These are phyloP conservation scores for Atta colombica DNA, from an alignment of 1,140 invertebrate genomes.

Conservation along the genomic window DNA sequence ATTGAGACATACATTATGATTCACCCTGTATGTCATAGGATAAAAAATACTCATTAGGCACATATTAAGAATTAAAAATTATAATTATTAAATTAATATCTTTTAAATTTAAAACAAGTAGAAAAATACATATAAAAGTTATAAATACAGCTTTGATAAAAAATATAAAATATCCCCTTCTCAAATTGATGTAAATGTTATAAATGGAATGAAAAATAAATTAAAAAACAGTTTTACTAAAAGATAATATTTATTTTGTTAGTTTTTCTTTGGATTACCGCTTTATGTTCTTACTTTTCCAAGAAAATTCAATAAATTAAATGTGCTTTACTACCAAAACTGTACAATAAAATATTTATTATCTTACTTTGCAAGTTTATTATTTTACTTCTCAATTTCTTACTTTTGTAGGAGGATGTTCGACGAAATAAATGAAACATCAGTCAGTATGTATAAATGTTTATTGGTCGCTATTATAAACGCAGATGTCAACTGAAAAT, in stretches of 20 bases:
- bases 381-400: background rate
- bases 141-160: background rate
- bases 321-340: too few species aligned
- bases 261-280: too few species aligned
- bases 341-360: background rate
- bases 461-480: constrained; percentile 47
- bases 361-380: background rate
- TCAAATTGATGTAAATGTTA: too few species aligned
- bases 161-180: too few species aligned
- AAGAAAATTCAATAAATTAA: too few species aligned
- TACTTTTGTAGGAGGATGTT: background rate
- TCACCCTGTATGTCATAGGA: too few species aligned
- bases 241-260: too few species aligned
- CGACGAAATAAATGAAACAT: constrained; percentile 1
- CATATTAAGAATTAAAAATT: background rate
- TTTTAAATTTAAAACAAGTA: background rate
- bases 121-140: background rate
- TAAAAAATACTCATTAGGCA: background rate
- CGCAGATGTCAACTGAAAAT: constrained; percentile 1
- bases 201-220: too few species aligned
- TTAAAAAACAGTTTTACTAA: too few species aligned
- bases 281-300: too few species aligned
- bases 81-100: background rate
- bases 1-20: too few species aligned
- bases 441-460: constrained; percentile 40